Base-by-base conservation (phyloP, 2,888 invertebrate species). In the Lissonota sp. region DNA sequence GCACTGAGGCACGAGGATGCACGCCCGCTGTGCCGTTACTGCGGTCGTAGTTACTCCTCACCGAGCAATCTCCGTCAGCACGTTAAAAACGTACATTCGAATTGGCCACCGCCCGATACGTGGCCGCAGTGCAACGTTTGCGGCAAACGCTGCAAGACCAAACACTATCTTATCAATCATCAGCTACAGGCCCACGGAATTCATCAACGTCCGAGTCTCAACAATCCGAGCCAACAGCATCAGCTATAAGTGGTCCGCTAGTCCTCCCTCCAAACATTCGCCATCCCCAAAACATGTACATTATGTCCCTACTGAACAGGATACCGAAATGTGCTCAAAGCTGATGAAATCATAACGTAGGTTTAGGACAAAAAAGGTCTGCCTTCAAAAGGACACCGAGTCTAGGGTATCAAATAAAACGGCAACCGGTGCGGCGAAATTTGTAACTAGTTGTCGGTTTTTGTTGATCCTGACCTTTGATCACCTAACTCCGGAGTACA, bases 81-180 rank as follows among this genome's bases (percentile, higher is more conserved):
- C 93, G 95, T 96, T 93, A 95, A 95, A 93, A 96, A 96, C 93
- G 95, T 96, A 92, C 96, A 96, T 93, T 95, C 95, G 92, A 94
- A 95, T 93, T 91, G 92, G 91, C 94, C 95, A 88, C 94, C 95
- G 90, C 94, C 95, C 90, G 95, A 95, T 91, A 94, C 95, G 92
- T 95, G 96, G 95, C 95, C 95, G 90, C 94, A 95, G 90, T 96
- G 96, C 93, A 94, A 95, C 92, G 94, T 95, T 90, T 96, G 96
- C 94, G 95, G 95, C 90, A 96, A 96, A 93, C 95, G 95, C 91
- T 95, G 95, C 94, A 96, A 96, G 93, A 96, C 96, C 89, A 95
- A 95, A 93, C 96, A 96, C 93, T 96, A 96, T 93, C 94, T 96
- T 90, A 95, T 95, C 94, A 96, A 96, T 93, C 96, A 96, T 93